Evolutionary conservation across 1,140 invertebrate genomes (phyloP), one percentile per base, ranked within the genome.

Genomic region (Tetranychus cinnabarinus): DNA sequence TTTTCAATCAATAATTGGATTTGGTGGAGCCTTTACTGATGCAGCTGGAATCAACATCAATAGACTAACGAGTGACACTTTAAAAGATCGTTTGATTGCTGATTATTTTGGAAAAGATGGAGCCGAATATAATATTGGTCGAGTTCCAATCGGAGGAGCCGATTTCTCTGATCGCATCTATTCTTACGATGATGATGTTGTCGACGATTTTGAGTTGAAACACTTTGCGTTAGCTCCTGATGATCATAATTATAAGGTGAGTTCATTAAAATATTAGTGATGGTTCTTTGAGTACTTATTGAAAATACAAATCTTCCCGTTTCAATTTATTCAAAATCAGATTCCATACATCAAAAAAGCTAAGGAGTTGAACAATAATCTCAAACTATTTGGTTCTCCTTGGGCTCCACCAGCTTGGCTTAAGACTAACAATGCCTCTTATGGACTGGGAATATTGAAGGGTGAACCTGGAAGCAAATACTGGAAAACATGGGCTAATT

Each of bases 331-430:
- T n/a, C 8, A 37, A 8, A 1, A 3, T 23, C 31, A 85, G 81
- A 81, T 86, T 64, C 82, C 83, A 0, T 73, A 77, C 50, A 79
- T 86, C 36, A 54, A 62, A 67, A 55, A 79, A 39, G 73, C 68
- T 56, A 65, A 72, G 48, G 65, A 71, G 56, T 64, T 80, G 33
- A 52, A 52, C 6, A 6, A 0, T 7, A 6, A 5, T 8, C 15
- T 52, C 6, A 23, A 60, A 71, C 88, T 2, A 73, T 89, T 62
- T 79, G 78, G 0, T 78, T 81, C 12, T 77, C 84, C 0, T 95
- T 52, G 90, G 90, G 82, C 82, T 58, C 78, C 89, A 0, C 91
- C 91, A 0, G 71, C 75, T 5, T 96, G 89, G 89, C 5, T 52
- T 5, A 95, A 95, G 89, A 96, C 95, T 23, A 23, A 23, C 23